Evolutionary conservation across 1,140 invertebrate species (phyloP), one percentile per base, ranked within the genome.

Genomic region (Bombus pyrosoma): DNA sequence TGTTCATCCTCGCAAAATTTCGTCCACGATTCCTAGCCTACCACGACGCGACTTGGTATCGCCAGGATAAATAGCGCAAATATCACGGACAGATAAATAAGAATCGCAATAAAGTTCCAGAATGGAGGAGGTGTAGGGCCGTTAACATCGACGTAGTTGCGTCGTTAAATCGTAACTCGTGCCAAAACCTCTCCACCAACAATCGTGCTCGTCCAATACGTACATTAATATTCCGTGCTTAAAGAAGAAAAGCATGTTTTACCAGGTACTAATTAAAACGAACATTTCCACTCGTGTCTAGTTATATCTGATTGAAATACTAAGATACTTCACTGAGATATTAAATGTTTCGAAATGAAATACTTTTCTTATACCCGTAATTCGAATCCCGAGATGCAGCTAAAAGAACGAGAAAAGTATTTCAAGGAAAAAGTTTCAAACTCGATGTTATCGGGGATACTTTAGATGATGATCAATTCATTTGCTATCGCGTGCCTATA

Each of bases 91-190:
- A 86, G 86, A 88, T 90, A 87, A 91, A 92, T 91, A 89, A 88
- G 81, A 86, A 66, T 64, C 28, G 86, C 81, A 86, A 92, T 91
- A 91, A 91, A 89, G 76, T 79, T 86, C n/a, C 74, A 73, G 75
- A 83, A 88, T 41, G 79, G 86, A 79, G 66, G 57, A 83, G 66
- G 68, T 34, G 41, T 18, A 25, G 53, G 64, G 69, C 75, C 78
- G 77, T 90, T 87, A 88, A 72, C 87, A 62, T 72, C 68, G 53
- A 81, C 53, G 77, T 77, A 85, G 43, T 87, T 80, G 78, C 83
- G 75, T 75, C 83, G 77, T 92, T 91, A 89, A 89, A 79, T 59
- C 71, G 82, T 85, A 88, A 86, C 79, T 87, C 72, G 83, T 91
- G 89, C 90, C 91, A 92, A 72, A 81, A 87, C 22, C 47, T 53